phyloP scores from a whole-genome alignment of 1,140 invertebrate species.

The Sminthurides bifidus region DNA sequence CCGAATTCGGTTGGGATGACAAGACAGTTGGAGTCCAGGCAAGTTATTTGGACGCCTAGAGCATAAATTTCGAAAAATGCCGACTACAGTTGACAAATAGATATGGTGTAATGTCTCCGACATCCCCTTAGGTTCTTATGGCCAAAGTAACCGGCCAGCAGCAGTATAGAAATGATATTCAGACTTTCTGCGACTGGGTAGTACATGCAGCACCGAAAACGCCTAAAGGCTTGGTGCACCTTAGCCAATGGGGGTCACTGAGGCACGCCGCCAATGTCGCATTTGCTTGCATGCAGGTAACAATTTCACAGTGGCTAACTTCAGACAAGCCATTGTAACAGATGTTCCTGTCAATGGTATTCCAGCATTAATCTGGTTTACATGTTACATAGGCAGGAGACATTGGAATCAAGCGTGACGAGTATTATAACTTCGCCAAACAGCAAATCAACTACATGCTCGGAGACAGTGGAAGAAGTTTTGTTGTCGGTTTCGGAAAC shows the following conservation, averaged over 20 bases:
- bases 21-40: slow-evolving; percentile 48
- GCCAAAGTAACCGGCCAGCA: slow-evolving; percentile 22
- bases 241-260: slow-evolving; percentile 44
- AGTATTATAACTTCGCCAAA: slow-evolving; percentile 36
- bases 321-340: not conserved
- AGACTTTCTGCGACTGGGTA: slow-evolving; percentile 27
- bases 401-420: slow-evolving; percentile 20
- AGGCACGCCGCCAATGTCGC: slow-evolving; percentile 47
- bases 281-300: slow-evolving; percentile 39
- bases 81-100: not conserved
- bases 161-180: slow-evolving; percentile 6
- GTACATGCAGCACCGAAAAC: slow-evolving; percentile 37
- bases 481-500: slow-evolving; percentile 40
- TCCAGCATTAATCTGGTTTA: too few relatives aligned
- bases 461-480: slow-evolving; percentile 39
- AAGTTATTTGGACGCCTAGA: slow-evolving; percentile 5
- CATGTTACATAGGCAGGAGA: slow-evolving; percentile 12
- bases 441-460: slow-evolving; percentile 40
- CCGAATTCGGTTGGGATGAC: slow-evolving; percentile 48
- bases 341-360: not conserved
- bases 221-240: slow-evolving; percentile 46
- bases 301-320: not conserved
- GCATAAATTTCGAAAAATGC: not conserved
- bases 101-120: not conserved
- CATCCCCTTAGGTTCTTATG: slow-evolving; percentile 5